phyloP scores from a whole-genome alignment of 1,140 invertebrate species.

The Eupeodes corollae region DNA sequence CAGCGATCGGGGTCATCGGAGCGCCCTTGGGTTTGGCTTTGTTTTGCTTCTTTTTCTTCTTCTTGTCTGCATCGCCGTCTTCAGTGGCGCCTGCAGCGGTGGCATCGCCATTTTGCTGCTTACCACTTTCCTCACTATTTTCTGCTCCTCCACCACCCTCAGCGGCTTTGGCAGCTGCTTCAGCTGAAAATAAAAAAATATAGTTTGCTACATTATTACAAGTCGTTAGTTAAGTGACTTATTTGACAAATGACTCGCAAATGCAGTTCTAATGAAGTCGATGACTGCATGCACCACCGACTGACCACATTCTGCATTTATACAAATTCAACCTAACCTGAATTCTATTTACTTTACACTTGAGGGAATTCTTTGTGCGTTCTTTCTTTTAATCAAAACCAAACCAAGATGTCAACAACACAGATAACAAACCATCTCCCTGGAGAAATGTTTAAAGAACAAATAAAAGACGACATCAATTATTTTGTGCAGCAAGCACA shows the following conservation, averaged over 20 bases:
- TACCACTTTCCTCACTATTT: conserved; percentile 8
- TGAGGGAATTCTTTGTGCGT: too few relatives aligned
- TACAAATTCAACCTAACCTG: too few relatives aligned
- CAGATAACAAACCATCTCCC: too few relatives aligned
- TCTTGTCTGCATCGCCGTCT: conserved; percentile 54
- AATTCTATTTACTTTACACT: too few relatives aligned
- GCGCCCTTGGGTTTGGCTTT: conserved; percentile 41
- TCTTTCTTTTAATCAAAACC: too few relatives aligned
- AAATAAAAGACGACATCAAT: too few relatives aligned
- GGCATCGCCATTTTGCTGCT: conserved; percentile 34
- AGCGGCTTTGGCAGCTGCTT: conserved; percentile 27
- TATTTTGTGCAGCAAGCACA: too few relatives aligned
- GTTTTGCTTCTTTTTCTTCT: conserved; percentile 66
- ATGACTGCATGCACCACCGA: not conserved
- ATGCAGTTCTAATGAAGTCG: not conserved
- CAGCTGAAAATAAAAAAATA: conserved; percentile 11
- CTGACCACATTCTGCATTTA: not conserved
- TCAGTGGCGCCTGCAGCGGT: conserved; percentile 41
- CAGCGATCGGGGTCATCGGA: conserved; percentile 72
- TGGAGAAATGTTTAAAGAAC: too few relatives aligned
- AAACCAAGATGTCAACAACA: too few relatives aligned
- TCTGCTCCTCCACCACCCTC: conserved; percentile 9
- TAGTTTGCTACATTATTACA: not conserved
- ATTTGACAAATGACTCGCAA: not conserved
- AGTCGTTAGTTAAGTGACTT: not conserved